phyloP scores from a whole-genome alignment of 2,888 invertebrate species.

The Acrocyrtus sp. region DNA sequence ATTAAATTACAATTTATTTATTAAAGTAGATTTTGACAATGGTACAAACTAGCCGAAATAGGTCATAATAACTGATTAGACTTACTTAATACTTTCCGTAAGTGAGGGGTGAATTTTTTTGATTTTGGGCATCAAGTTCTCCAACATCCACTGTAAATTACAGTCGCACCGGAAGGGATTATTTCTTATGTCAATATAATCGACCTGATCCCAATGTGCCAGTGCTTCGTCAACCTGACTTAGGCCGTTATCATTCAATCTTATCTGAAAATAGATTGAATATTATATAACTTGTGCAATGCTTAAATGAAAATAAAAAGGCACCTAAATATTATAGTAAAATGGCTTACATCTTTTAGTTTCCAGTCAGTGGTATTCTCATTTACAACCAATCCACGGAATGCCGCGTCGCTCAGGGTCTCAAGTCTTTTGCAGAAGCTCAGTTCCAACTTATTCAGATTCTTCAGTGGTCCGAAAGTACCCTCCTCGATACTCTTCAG shows the following conservation, averaged over 20 bases:
- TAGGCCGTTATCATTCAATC: constrained; percentile 78
- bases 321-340: neutral
- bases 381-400: constrained; percentile 65
- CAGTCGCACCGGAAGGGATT: constrained; percentile 72
- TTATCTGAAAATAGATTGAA: constrained; percentile 70
- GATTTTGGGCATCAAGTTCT: constrained; percentile 52
- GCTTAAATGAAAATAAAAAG: neutral
- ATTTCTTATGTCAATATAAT: constrained; percentile 74
- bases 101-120: neutral
- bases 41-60: too few species aligned
- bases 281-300: neutral
- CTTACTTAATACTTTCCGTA: constrained; percentile 27
- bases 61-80: too few species aligned
- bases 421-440: constrained; percentile 74
- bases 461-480: constrained; percentile 71
- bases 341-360: constrained; percentile 51
- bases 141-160: constrained; percentile 58
- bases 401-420: constrained; percentile 72
- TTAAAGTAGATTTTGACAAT: constrained; percentile 1
- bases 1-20: neutral
- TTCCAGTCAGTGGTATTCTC: constrained; percentile 48
- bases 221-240: constrained; percentile 73
- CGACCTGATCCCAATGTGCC: constrained; percentile 77
- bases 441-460: constrained; percentile 69
- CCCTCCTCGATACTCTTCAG: constrained; percentile 71